Conservation (phyloP, 2,888 invertebrate genomes). For the Trissolcus brochymenae region DNA sequence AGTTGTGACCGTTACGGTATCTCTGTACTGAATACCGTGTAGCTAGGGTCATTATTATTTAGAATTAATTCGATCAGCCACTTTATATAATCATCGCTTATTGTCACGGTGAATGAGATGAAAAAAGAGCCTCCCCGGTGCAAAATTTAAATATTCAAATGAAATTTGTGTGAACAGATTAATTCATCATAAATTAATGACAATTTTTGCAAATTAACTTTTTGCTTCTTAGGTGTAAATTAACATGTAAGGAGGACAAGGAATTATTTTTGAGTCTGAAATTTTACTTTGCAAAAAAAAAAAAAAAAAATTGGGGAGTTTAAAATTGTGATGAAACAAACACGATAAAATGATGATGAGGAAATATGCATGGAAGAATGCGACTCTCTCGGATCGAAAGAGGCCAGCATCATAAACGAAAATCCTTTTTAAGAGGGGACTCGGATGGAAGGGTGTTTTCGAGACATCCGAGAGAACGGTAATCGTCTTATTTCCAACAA, state of each 20-base stretch:
- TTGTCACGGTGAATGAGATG: slow-evolving; percentile 33
- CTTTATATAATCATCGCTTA: slow-evolving; percentile 11
- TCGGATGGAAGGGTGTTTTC: slow-evolving; percentile 50
- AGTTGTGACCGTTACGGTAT: slow-evolving; percentile 39
- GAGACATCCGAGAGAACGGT: slow-evolving; percentile 51
- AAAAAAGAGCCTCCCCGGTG: too few species aligned
- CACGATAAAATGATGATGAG: too few species aligned
- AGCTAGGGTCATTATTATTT: slow-evolving; percentile 48
- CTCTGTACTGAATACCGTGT: slow-evolving; percentile 31
- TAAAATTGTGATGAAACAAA: too few species aligned
- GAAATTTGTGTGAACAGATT: too few species aligned
- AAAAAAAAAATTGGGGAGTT: too few species aligned
- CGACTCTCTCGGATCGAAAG: slow-evolving; percentile 54
- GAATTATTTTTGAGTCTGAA: too few species aligned
- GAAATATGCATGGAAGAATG: slow-evolving; percentile 34
- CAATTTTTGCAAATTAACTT: too few species aligned
- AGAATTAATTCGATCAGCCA: slow-evolving; percentile 43
- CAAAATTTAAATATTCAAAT: too few species aligned
- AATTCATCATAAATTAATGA: too few species aligned
- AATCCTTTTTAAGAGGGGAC: slow-evolving; percentile 42
- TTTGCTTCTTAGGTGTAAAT: too few species aligned
- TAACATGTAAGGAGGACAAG: too few species aligned
- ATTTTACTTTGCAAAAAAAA: too few species aligned
- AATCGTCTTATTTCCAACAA: slow-evolving; percentile 42
- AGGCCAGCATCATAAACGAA: slow-evolving; percentile 54